phyloP scores from a whole-genome alignment of 2,888 invertebrate species.

The Sthenelais limicola region DNA sequence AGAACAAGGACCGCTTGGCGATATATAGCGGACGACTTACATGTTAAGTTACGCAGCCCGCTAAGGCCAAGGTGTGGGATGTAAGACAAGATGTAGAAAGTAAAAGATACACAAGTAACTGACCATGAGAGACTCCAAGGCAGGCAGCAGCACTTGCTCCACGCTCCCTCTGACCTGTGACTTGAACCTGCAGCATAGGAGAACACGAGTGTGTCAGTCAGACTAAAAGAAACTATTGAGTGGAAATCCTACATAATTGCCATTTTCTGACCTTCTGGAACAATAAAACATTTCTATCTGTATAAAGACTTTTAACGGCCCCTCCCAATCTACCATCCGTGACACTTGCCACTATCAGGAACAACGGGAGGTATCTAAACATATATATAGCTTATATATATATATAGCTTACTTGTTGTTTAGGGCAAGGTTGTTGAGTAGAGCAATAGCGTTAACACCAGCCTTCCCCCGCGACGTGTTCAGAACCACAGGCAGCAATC shows the following conservation, averaged over 20 bases:
- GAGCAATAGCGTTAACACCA: conserved; percentile 54
- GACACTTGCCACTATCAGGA: too few species aligned
- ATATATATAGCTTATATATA: not conserved
- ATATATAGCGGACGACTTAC: too few species aligned
- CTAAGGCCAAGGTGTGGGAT: too few species aligned
- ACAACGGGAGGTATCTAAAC: too few species aligned
- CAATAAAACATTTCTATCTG: not conserved
- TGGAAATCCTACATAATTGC: not conserved
- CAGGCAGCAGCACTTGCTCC: conserved; percentile 59
- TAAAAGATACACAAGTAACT: conserved; percentile 44
- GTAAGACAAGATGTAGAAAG: too few species aligned
- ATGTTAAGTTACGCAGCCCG: too few species aligned
- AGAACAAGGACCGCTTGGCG: too few species aligned
- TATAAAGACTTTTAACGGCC: not conserved
- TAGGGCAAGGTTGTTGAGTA: conserved; percentile 63
- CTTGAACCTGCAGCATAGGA: conserved; percentile 42
- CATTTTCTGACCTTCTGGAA: not conserved
- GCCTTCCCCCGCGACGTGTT: too few species aligned
- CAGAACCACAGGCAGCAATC: too few species aligned
- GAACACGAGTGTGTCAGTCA: not conserved
- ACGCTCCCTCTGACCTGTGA: conserved; percentile 55
- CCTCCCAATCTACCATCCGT: too few species aligned
- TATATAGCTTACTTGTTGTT: conserved; percentile 59
- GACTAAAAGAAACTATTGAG: not conserved
- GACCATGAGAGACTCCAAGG: conserved; percentile 64